Base-by-base conservation (phyloP, 2,113 vertebrate genomes). In the Eidolon helvum region DNA sequence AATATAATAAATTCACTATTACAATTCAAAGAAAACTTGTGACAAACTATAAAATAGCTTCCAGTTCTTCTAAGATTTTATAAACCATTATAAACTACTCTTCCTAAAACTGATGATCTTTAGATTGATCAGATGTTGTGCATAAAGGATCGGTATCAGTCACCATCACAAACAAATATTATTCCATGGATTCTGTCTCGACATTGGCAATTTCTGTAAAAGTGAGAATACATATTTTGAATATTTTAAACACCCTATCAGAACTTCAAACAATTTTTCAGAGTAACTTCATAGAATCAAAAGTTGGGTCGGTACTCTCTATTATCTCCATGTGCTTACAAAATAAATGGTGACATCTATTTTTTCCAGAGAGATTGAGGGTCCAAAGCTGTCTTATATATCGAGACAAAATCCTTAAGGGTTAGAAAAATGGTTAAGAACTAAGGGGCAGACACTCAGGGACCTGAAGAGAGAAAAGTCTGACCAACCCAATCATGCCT, bases 171-270 rank as follows among this genome's bases (percentile, higher is more conserved):
- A 90, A 48, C 10, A 84, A 86, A 43, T 28, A 40, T 0, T 83
- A 92, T 96, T 69, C 33, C n/a, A 84, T 6, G 50, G 0, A 16
- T 89, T 94, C 57, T 59, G 28, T 15, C 53, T 86, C 61, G 93
- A 91, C 87, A 96, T 71, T 75, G 75, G 78, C 77, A 89, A 96
- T 91, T 97, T 26, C n/a, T 35, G 33, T 69, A 43, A 96, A 96
- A 83, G 15, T 43, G n/a, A 90, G 33, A 80, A 86, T 72, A 71
- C 11, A 59, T 74, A 96, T 40, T 92, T 53, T 26, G 45, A 40
- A 21, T 19, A 89, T 50, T 71, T 53, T 94, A 92, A 97, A 90
- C 12, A 85, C 7, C 3, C 30, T 43, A 24, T 61, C 45, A 91
- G 33, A 57, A 77, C 7, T 83, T 79, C 28, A 82, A 74, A 16